Evolutionary conservation across 2,113 vertebrate species (phyloP).

Genomic region (Puffinus mauretanicus): DNA sequence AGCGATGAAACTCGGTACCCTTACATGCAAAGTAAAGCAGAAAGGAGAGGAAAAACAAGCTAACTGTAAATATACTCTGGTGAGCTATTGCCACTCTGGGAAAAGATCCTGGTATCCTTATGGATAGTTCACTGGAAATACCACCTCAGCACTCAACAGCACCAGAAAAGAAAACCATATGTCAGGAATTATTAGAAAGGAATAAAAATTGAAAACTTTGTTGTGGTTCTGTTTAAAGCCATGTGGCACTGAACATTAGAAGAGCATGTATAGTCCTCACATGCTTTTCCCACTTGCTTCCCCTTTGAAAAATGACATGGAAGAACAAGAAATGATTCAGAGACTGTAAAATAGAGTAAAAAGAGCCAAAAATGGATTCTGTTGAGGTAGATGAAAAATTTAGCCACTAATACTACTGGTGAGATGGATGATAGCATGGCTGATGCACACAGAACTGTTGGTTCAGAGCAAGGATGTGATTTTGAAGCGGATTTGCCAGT

Average conservation of each 20-base stretch:
- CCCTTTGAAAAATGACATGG: not conserved
- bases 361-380: accelerated
- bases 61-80: not conserved
- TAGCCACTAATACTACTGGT: not conserved
- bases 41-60: not conserved
- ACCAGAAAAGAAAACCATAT: not conserved
- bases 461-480: not conserved
- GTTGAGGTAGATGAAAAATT: not conserved
- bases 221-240: not conserved
- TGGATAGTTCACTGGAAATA: not conserved
- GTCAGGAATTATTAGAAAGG: not conserved
- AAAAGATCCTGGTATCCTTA: not conserved
- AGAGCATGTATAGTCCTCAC: not conserved
- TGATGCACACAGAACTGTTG: not conserved
- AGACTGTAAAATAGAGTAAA: not conserved
- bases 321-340: not conserved
- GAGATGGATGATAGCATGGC: not conserved
- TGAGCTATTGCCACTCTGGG: not conserved
- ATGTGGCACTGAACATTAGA: not conserved
- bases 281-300: not conserved
- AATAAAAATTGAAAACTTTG: not conserved
- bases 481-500: not conserved
- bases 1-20: not conserved
- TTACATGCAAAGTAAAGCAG: not conserved
- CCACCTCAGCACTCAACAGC: not conserved